Evolutionary conservation across 2,113 vertebrate genomes (phyloP), one percentile per base, ranked within the genome.

Genomic region (Thamnaconus septentrionalis): DNA sequence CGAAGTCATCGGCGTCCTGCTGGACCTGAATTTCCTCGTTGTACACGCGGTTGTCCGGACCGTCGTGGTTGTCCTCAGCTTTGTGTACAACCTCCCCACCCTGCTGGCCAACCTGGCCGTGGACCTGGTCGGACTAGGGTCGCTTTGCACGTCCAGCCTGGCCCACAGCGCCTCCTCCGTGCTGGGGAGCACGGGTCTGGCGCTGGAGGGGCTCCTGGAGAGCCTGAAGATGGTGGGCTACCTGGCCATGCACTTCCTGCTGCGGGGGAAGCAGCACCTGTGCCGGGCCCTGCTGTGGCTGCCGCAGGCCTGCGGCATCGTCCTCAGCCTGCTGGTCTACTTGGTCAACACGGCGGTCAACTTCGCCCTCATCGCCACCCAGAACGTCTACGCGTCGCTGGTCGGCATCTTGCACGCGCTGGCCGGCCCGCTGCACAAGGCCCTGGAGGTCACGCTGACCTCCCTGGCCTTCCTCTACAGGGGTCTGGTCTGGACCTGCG

Each of bases 291-390:
- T 95, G 54, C 84, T 93, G 54, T 93, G 68, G 0, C 8, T 90
- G 9, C 81, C 93, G 60, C 95, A 99, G 60, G 88, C 92, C 7
- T 92, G 92, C 54, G 87, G 92, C 62, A 96, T 98, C 4, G 82
- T 83, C 0, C 87, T 92, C 65, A 96, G 95, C 83, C 85, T 98
- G 58, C 83, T 93, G 63, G 90, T 96, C 51, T 98, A 98, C 60
- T 90, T 99, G 1, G 73, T 91, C 54, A 98, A 98, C 90, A 99
- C 95, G 2, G 69, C 94, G 56, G 86, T 97, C 11, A 98, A 98
- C 84, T 92, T 93, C 18, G 92, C 90, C 1, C 94, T 97, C 43
- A 93, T 98, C 0, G 93, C 93, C 50, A 85, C 89, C 0, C 96
- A 98, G 86, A 95, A 95, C 66, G 40, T 96, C 10, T 93, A 94